Evolutionary conservation across 2,113 vertebrate genomes (phyloP).

Genomic region (Oxygymnocypris stewartii): DNA sequence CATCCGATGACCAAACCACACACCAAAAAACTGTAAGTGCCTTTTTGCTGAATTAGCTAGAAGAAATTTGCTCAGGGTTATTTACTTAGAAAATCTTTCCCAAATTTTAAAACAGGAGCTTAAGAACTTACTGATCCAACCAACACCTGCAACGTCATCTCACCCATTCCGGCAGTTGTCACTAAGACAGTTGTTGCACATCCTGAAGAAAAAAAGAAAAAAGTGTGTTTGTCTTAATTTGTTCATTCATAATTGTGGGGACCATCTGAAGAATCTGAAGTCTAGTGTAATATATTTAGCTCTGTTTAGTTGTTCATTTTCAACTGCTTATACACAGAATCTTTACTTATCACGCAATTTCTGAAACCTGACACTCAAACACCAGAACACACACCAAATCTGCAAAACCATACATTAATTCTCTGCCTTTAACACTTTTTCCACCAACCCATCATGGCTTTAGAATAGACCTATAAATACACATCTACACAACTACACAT

Average conservation of each 20-base stretch:
- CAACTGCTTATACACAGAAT: no score
- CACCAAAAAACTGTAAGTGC: conserved; percentile 93
- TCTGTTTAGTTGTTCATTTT: no score
- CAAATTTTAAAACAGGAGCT: background rate
- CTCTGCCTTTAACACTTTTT: no score
- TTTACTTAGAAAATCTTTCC: conserved; percentile 28
- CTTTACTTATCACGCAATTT: no score
- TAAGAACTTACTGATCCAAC: conserved; percentile 85
- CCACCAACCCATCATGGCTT: no score
- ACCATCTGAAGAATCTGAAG: no score
- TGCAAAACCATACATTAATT: no score
- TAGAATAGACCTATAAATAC: no score
- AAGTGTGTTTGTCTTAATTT: background rate
- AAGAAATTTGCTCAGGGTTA: conserved; percentile 43
- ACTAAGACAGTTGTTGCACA: conserved; percentile 93
- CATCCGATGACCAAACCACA: conserved; percentile 89
- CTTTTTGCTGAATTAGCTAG: conserved; percentile 86
- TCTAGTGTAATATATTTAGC: no score
- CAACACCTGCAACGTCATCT: conserved; percentile 93
- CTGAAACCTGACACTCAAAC: no score
- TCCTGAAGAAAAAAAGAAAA: conserved; percentile 71
- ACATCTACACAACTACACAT: no score
- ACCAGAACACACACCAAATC: no score
- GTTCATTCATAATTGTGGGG: background rate
- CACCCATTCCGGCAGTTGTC: conserved; percentile 88